Evolutionary conservation across 2,888 invertebrate species (phyloP), one percentile per base, ranked within the genome.

Genomic region (Tigriopus californicus): DNA sequence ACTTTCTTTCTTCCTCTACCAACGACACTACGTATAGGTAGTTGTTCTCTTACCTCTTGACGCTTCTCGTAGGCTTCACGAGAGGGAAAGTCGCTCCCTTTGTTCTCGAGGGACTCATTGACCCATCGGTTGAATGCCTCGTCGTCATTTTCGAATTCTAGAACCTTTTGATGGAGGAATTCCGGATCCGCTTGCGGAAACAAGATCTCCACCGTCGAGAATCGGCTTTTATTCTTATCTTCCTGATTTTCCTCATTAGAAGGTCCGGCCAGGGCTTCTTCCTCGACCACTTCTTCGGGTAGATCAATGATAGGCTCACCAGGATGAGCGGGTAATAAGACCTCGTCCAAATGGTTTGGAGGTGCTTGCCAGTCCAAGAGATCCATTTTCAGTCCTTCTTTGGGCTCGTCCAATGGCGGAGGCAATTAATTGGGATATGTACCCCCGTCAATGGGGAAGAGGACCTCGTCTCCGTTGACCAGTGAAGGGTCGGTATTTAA

Each of bases 31-130:
- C 33, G 33, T 5, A 33, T 33, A n/a, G n/a, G n/a, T n/a, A n/a
- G n/a, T n/a, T n/a, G n/a, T n/a, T n/a, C n/a, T 33, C 33, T 33
- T 8, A 33, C 33, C 33, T 61, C 41, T 42, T 49, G 53, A 40
- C 61, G 25, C 13, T 48, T 54, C 24, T 61, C 58, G 51, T 54
- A 60, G 24, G 60, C 61, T 12, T 33, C 51, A 12, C 47, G 40
- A 5, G 60, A 46, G 12, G 61, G 61, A 24, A 56, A 44, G 18
- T 18, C 18, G n/a, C 12, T 41, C 12, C 40, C n/a, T 15, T 49
- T 49, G 49, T 49, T 49, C 20, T 49, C 49, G 20, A 49, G 13
- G 49, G 49, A 20, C 22, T 49, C 49, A 4, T 15, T 13, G 10
- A 49, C 22, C 49, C 49, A 49, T 13, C 22, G 20, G 5, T 49